Percentiles rank a stretch among this genome's conserved stretches.
These are phyloP conservation scores for Dendrocincla tyrannina DNA, from an alignment of 2,797 vertebrate genomes.

Conservation along the genomic window DNA sequence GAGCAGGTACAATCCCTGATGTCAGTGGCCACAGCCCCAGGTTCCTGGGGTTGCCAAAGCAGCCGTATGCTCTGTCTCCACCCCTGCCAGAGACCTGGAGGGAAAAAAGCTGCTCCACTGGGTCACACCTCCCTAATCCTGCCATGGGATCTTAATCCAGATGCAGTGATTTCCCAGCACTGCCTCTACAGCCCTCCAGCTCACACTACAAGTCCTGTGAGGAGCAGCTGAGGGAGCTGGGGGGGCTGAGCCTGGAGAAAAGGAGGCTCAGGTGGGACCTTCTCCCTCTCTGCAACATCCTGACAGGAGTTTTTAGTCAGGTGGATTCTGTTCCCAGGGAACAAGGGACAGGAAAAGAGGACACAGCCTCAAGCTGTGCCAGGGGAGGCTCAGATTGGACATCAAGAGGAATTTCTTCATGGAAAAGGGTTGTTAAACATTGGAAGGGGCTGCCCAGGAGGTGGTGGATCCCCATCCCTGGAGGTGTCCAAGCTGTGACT, in stretches of 20 bases:
- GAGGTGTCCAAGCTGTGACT: background rate
- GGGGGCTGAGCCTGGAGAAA: background rate
- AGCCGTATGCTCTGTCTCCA: background rate
- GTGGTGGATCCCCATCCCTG: background rate
- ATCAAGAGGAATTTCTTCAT: background rate
- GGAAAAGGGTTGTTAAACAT: accelerated
- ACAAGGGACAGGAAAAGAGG: background rate
- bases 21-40: background rate
- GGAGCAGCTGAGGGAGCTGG: background rate
- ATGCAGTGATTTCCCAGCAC: background rate
- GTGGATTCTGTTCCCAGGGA: background rate
- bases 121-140: background rate
- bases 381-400: background rate
- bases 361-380: background rate
- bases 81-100: background rate
- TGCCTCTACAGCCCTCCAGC: background rate
- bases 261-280: background rate
- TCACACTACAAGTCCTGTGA: background rate
- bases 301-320: background rate
- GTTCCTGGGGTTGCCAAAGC: background rate
- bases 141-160: background rate
- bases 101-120: background rate
- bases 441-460: background rate
- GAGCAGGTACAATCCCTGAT: background rate
- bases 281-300: background rate